Evolutionary conservation across 2,888 invertebrate species (phyloP), one percentile per base, ranked within the genome.

Genomic region (Pristionchus fissidentatus): DNA sequence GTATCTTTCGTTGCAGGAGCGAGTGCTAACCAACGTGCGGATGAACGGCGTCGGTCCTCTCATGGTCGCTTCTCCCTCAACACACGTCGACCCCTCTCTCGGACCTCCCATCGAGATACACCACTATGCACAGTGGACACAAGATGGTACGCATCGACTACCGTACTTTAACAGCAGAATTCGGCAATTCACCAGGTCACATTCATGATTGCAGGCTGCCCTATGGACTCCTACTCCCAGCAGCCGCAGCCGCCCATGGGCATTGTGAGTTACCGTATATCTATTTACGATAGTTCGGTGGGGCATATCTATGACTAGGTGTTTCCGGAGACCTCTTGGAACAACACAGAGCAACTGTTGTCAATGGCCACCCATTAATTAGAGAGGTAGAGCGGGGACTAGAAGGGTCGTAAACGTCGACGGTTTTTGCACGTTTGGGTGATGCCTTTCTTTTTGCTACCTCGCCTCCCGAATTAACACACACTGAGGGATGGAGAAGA

Each of bases 11-110:
- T 35, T 32, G 41, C 89, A 92, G 92, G 92, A 92, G 83, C 90
- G 90, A 83, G 90, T 90, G 10, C 84, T 92, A 29, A 88, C 88
- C 82, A 87, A 90, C 43, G 90, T 92, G 2, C 87, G 96, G 90
- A 96, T 97, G 96, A 97, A 97, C 93, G 97, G 97, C 85, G 97
- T 99, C 89, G 92, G 92, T 0, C 98, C 98, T 32, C 96, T 99
- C 95, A 97, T 98, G 86, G 98, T 98, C 70, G 96, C 97, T 66
- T 97, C 97, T 89, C 94, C 94, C 1, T 93, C 94, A 1, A 93
- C 94, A 15, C 94, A 94, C 89, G 93, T 89, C 88, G 96, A 96
- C 85, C 95, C 96, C 93, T 96, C 96, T 15, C 95, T 85, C 73
- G 86, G 84, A 10, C 84, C 80, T 32, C 87, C 96, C 55, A 94